Conservation (phyloP, 2,113 vertebrate species). For the Crotalus tigris region DNA sequence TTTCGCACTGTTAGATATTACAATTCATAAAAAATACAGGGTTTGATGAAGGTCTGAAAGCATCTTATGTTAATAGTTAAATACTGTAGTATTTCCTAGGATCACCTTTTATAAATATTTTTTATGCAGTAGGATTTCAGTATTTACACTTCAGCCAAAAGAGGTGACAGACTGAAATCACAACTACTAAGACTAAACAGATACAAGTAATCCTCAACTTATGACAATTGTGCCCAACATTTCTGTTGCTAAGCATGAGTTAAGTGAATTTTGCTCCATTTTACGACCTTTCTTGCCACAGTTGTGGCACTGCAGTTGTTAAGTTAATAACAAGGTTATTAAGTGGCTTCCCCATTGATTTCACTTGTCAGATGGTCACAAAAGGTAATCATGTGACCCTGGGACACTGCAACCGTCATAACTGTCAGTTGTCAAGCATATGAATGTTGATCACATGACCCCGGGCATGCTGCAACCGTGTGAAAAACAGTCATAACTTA, state of each 20-base stretch:
- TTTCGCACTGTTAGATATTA: neutral
- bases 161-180: constrained; percentile 64
- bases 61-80: constrained; percentile 63
- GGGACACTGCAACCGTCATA: neutral
- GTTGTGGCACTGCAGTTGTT: neutral
- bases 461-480: neutral
- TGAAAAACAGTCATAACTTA: neutral
- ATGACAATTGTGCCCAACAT: neutral
- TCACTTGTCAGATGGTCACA: neutral
- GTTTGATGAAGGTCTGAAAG: constrained; percentile 69
- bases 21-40: constrained; percentile 57
- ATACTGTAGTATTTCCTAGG: constrained; percentile 55
- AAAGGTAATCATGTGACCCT: too few species aligned
- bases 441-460: neutral
- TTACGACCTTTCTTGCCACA: neutral
- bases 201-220: neutral
- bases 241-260: neutral
- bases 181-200: constrained; percentile 64
- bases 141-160: constrained; percentile 62
- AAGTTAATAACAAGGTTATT: neutral
- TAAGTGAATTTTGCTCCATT: neutral
- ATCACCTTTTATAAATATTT: constrained; percentile 73
- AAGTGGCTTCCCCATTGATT: neutral
- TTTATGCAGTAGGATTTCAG: constrained; percentile 57
- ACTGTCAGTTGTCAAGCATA: neutral